Evolutionary conservation across 2,797 vertebrate genomes (phyloP).

Genomic region (Sebastes taczanowskii): DNA sequence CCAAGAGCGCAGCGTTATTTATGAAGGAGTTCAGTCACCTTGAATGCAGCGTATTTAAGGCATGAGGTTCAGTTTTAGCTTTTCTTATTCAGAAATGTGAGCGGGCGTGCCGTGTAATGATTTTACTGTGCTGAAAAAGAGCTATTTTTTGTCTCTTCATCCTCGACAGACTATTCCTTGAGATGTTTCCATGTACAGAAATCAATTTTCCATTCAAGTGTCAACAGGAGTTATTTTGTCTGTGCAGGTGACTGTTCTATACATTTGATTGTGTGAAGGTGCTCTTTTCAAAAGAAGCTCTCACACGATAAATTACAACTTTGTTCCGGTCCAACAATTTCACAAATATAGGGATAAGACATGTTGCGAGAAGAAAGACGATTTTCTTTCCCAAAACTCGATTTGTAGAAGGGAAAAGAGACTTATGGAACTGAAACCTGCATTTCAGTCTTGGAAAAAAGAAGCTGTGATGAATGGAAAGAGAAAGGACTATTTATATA

Average conservation of each 20-base stretch:
- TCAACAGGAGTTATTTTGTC: neutral
- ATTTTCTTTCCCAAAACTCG: neutral
- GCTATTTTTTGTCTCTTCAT: too few relatives aligned
- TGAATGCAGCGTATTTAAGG: neutral
- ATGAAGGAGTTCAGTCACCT: neutral
- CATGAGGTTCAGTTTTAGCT: neutral
- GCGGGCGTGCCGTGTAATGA: too few relatives aligned
- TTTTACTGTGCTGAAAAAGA: neutral
- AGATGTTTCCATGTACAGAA: neutral
- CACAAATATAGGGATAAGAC: neutral
- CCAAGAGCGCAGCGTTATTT: neutral
- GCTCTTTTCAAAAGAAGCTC: neutral
- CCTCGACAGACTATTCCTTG: neutral
- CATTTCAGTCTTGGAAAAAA: neutral
- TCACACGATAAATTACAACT: neutral
- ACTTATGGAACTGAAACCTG: constrained; percentile 22
- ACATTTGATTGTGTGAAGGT: neutral
- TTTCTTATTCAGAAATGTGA: neutral
- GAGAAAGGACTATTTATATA: neutral
- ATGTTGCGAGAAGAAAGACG: neutral
- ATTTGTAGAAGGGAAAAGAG: neutral
- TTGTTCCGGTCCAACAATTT: neutral
- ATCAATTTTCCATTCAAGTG: neutral
- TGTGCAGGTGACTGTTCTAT: neutral
- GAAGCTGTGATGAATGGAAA: neutral